A percentile compares a stretch with the other conserved stretches of the same genome.
phyloP scores from a whole-genome alignment of 2,888 invertebrate species.

The Idaea biselata region DNA sequence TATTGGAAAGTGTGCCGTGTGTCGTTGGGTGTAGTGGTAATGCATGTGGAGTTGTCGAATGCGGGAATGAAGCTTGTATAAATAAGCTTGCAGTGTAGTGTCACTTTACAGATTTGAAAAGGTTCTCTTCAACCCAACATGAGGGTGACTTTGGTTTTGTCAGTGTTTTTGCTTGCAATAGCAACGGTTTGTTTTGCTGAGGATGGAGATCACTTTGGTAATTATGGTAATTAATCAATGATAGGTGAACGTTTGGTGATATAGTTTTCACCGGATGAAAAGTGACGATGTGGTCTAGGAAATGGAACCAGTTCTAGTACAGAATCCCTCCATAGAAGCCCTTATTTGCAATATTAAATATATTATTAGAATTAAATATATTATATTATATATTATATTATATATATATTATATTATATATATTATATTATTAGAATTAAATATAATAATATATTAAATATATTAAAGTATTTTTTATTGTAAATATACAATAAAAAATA shows the following conservation, averaged over 20 bases:
- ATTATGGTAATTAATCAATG: neutral
- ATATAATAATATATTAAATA: no score
- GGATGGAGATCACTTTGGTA: neutral
- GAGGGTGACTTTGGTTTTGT: constrained; percentile 45
- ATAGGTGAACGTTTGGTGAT: neutral
- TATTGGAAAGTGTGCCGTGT: constrained; percentile 8
- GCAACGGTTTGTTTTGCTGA: constrained; percentile 16
- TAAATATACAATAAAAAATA: no score
- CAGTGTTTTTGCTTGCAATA: constrained; percentile 35
- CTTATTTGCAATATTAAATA: no score
- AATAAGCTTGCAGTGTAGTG: constrained; percentile 38
- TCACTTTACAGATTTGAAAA: constrained; percentile 36
- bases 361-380: no score
- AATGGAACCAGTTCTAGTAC: no score
- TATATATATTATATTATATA: no score
- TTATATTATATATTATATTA: no score
- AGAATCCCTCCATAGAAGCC: no score
- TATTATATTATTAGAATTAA: no score
- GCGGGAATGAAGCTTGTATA: constrained; percentile 41
- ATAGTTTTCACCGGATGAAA: neutral
- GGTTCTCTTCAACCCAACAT: constrained; percentile 35
- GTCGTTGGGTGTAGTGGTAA: constrained; percentile 5
- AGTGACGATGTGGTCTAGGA: neutral
- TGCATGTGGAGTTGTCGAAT: constrained; percentile 19
- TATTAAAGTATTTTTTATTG: no score